Percentiles rank a stretch among this genome's conserved stretches.
Evolutionary conservation across 1,140 invertebrate genomes (phyloP).

Genomic region (Mycetomoellerius zeteki): DNA sequence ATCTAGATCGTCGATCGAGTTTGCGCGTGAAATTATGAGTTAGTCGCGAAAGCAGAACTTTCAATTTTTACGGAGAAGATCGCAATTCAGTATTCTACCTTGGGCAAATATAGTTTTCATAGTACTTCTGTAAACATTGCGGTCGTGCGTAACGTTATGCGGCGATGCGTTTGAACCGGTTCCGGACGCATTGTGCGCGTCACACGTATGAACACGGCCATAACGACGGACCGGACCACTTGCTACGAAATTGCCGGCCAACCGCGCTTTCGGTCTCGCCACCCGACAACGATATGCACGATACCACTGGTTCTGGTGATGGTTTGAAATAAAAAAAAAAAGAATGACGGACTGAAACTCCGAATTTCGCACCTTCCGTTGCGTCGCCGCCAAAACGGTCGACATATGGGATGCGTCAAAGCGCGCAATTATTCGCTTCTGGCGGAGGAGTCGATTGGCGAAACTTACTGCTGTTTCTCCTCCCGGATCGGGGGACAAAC

Average conservation of each 20-base stretch:
- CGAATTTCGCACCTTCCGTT: conserved; percentile 35
- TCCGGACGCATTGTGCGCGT: conserved; percentile 41
- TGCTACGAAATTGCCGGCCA: conserved; percentile 51
- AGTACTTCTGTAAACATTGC: conserved; percentile 2
- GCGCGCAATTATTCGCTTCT: conserved; percentile 39
- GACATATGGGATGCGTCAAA: conserved; percentile 72
- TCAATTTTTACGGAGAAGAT: background rate
- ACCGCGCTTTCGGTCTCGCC: conserved; percentile 21
- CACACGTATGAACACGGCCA: background rate
- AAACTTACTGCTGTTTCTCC: background rate
- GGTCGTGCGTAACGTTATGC: conserved; percentile 16
- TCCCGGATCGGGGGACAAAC: conserved; percentile 1
- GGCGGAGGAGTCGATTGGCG: conserved; percentile 19
- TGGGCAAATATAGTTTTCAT: conserved; percentile 43
- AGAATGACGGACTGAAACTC: conserved; percentile 20
- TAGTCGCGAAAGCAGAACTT: background rate
- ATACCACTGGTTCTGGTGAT: conserved; percentile 5
- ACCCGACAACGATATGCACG: conserved; percentile 36
- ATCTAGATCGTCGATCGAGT: background rate
- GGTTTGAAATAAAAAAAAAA: background rate
- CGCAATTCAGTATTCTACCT: background rate
- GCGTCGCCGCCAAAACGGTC: background rate
- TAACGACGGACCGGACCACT: conserved; percentile 7
- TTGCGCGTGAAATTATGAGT: background rate
- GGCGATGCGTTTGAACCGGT: conserved; percentile 29